Base-by-base conservation (phyloP, 1,140 invertebrate genomes). In the Euwallacea similis region DNA sequence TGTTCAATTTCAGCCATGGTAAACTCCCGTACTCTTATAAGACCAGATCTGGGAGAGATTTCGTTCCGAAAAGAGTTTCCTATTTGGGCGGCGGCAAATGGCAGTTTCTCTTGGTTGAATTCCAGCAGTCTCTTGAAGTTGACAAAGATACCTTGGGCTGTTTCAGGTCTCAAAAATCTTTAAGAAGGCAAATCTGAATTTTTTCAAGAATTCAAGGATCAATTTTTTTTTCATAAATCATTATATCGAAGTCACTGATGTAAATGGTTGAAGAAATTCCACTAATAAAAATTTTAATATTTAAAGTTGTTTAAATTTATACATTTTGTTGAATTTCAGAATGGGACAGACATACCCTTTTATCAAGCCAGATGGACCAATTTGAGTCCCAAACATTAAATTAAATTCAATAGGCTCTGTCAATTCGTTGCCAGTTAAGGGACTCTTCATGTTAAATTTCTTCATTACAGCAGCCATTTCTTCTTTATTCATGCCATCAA, bases 1-100 rank as follows among this genome's bases (percentile, higher is more conserved):
- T 99, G 97, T 82, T 99, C 98, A 76, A 99, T 99, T 86, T 99
- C 98, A 58, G 97, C 98, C 97, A 99, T 98, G 0, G 97, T 99
- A 79, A 99, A 99, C 81, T 99, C 98, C 79, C 93, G 86, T 1
- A 99, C 97, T 79, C 98, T 87, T 13, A 99, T 91, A 8, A 99
- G 85, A 0, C 98, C 98, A 78, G 97, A 98, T 62, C 98, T 85
- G 11, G 98, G 98, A 0, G 98, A 99, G 73, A 99, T 99, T 87
- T 99, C 98, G 86, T 99, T 99, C 74, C 98, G 88, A 81, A 99
- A 99, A 0, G 98, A 91, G 79, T 97, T 96, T 33, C 98, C 97
- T 85, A 98, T 97, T 85, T 99, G 97, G 8, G 98, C 97, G 69
- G 95, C 97, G 72, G 97, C 97, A 86, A 99, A 99, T 55, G 98